phyloP scores from a whole-genome alignment of 2,888 invertebrate species.

The Bellardia bayeri region DNA sequence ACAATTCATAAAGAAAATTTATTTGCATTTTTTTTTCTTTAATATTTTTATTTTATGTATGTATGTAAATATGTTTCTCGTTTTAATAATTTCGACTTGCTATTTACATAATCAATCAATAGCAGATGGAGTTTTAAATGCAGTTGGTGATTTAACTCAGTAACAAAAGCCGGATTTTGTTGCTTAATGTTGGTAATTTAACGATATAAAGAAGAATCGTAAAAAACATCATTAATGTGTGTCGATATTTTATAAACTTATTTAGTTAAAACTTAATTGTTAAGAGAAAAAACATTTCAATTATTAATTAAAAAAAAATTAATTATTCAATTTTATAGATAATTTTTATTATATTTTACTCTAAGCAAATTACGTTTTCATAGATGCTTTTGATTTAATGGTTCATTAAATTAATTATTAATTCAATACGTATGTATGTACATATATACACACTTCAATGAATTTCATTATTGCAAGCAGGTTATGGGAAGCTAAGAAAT shows the following conservation, averaged over 20 bases:
- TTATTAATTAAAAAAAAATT: background rate
- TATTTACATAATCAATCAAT: conserved; percentile 37
- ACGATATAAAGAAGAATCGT: conserved; percentile 26
- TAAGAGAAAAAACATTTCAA: background rate
- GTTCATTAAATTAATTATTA: conserved; percentile 18
- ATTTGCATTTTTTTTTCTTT: background rate
- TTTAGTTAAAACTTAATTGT: background rate
- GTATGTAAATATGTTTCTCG: conserved; percentile 3
- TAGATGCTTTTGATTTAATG: conserved; percentile 13
- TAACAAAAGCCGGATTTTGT: background rate
- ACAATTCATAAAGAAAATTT: conserved; percentile 1
- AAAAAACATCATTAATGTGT: background rate
- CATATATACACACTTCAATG: background rate
- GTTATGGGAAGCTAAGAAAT: background rate
- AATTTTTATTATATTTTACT: background rate
- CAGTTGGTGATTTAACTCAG: background rate
- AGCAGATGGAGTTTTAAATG: conserved; percentile 3
- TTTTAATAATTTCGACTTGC: conserved; percentile 9
- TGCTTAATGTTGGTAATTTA: conserved; percentile 7
- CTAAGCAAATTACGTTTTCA: background rate
- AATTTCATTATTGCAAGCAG: background rate
- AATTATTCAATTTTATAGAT: conserved; percentile 9
- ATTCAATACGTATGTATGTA: background rate
- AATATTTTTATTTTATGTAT: conserved; percentile 4
- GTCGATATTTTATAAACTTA: conserved; percentile 23